phyloP scores from a whole-genome alignment of 2,113 vertebrate genomes.

The Ptilonorhynchus violaceus region DNA sequence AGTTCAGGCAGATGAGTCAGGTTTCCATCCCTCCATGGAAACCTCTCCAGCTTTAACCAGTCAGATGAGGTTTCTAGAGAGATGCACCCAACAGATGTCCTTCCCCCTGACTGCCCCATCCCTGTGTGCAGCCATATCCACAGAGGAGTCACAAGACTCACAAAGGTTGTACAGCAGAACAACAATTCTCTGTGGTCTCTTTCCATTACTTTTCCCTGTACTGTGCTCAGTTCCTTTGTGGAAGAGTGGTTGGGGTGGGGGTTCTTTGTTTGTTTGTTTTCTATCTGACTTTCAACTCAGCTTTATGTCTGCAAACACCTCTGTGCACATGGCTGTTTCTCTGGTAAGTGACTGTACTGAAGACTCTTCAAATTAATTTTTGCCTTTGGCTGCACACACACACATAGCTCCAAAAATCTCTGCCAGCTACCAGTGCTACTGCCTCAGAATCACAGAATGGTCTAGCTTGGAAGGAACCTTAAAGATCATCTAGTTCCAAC shows the following conservation, averaged over 20 bases:
- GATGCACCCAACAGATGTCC: neutral
- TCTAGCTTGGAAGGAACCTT: neutral
- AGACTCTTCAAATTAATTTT: neutral
- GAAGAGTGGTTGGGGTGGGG: neutral
- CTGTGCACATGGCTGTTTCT: neutral
- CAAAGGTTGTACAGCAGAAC: neutral
- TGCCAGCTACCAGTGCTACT: neutral
- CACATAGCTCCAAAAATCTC: neutral
- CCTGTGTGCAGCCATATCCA: neutral
- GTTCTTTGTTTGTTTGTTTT: neutral
- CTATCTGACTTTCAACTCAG: neutral
- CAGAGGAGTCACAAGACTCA: neutral
- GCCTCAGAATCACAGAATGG: neutral
- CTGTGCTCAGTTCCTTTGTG: neutral
- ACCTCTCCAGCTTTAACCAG: neutral
- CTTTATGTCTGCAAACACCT: neutral
- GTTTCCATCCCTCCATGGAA: neutral
- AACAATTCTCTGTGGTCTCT: neutral
- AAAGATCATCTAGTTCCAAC: neutral
- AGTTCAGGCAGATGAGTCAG: neutral
- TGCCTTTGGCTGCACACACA: neutral
- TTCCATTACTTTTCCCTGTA: neutral
- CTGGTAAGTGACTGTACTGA: neutral
- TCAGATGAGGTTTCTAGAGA: neutral
- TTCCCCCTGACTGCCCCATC: neutral